phyloP scores from a whole-genome alignment of 2,797 vertebrate genomes.

The Ctenochaetus hawaiiensis region DNA sequence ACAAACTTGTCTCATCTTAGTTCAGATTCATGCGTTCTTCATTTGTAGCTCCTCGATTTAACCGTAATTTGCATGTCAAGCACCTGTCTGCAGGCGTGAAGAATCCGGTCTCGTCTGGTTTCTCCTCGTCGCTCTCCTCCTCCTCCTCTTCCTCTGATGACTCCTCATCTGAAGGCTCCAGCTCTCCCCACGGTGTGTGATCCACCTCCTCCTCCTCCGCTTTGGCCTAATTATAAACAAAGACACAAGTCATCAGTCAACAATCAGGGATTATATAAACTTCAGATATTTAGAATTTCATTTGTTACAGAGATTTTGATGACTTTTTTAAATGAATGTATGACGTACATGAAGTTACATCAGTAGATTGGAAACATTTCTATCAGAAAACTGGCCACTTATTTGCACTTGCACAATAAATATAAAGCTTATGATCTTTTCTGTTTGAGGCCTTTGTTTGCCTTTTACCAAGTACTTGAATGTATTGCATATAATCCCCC shows the following conservation, averaged over 20 bases:
- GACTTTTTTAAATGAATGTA: neutral
- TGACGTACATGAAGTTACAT: neutral
- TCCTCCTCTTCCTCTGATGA: slow-evolving; percentile 94
- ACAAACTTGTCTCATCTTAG: neutral
- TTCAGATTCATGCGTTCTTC: too few species aligned
- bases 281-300: too few species aligned
- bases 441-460: neutral
- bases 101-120: slow-evolving; percentile 93
- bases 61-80: neutral
- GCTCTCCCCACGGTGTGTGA: slow-evolving; percentile 92
- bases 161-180: slow-evolving; percentile 94
- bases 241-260: neutral
- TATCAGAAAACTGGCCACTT: neutral
- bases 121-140: slow-evolving; percentile 95
- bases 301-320: neutral
- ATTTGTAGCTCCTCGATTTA: too few species aligned
- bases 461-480: neutral
- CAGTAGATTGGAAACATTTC: neutral
- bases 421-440: neutral
- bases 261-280: neutral
- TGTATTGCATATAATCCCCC: neutral
- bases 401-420: too few species aligned
- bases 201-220: slow-evolving; percentile 95
- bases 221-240: slow-evolving; percentile 85
- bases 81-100: slow-evolving; percentile 95